Percentiles rank a stretch among this genome's conserved stretches.
phyloP scores from a whole-genome alignment of 2,888 invertebrate genomes.

The Dynastes grantii region DNA sequence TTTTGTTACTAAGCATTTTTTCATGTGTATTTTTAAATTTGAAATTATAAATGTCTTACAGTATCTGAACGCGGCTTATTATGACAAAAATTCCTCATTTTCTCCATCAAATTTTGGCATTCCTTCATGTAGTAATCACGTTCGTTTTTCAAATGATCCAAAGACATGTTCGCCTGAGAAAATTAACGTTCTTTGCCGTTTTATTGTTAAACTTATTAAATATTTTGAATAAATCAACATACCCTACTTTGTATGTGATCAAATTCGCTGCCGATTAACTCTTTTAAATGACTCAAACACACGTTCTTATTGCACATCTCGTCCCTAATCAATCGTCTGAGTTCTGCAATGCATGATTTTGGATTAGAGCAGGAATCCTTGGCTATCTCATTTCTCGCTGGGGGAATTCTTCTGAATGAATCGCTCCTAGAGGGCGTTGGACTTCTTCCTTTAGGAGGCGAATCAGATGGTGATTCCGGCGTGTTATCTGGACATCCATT shows the following conservation, averaged over 20 bases:
- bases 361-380: constrained; percentile 45
- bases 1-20: too few species aligned
- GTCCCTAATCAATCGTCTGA: constrained; percentile 39
- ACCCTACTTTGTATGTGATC: constrained; percentile 48
- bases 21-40: too few species aligned
- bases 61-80: constrained; percentile 12
- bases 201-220: constrained; percentile 4
- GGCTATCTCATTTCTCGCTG: not conserved
- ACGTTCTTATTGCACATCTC: constrained; percentile 50
- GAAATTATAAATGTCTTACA: constrained; percentile 21
- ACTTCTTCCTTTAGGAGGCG: constrained; percentile 15
- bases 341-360: constrained; percentile 45
- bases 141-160: constrained; percentile 69
- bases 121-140: constrained; percentile 73
- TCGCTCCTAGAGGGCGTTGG: not conserved
- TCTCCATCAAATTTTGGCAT: constrained; percentile 69
- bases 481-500: constrained; percentile 36
- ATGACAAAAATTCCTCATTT: constrained; percentile 62
- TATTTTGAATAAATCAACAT: constrained; percentile 8
- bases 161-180: constrained; percentile 46
- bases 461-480: constrained; percentile 21
- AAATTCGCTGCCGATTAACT: constrained; percentile 53
- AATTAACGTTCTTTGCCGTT: not conserved
- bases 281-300: constrained; percentile 50
- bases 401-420: constrained; percentile 17